These are phyloP conservation scores for Danaus melanippus DNA, from an alignment of 1,140 invertebrate genomes.

Conservation along the genomic window DNA sequence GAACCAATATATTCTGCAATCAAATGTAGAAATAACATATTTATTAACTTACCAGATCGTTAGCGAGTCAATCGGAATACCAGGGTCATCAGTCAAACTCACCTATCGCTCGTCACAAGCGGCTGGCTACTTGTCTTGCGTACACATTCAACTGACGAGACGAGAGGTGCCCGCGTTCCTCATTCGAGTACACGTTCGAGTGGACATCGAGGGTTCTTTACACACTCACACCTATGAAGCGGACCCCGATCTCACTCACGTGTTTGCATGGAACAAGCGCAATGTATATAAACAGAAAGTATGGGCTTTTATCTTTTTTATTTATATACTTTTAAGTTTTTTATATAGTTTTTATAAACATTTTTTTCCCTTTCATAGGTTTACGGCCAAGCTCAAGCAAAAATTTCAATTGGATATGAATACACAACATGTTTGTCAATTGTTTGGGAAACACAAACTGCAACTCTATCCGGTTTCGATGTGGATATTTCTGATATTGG, in stretches of 20 bases:
- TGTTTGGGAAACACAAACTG: slow-evolving; percentile 95
- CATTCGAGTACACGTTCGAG: slow-evolving; percentile 89
- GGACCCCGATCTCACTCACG: slow-evolving; percentile 94
- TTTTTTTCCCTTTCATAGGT: slow-evolving; percentile 63
- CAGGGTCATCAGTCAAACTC: slow-evolving; percentile 91
- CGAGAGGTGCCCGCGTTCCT: slow-evolving; percentile 84
- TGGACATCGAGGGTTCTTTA: slow-evolving; percentile 92
- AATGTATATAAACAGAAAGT: slow-evolving; percentile 97
- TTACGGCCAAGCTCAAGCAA: slow-evolving; percentile 89
- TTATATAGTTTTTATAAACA: no score
- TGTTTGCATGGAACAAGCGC: slow-evolving; percentile 96
- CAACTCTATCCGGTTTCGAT: slow-evolving; percentile 95
- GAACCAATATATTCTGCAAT: no score
- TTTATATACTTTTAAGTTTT: neutral
- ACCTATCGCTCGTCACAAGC: slow-evolving; percentile 95
- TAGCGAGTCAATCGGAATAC: slow-evolving; percentile 94
- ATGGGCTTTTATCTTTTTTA: slow-evolving; percentile 1
- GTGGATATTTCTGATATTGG: slow-evolving; percentile 97
- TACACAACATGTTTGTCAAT: slow-evolving; percentile 88
- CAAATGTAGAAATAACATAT: no score
- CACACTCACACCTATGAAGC: slow-evolving; percentile 95
- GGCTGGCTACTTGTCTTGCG: slow-evolving; percentile 92
- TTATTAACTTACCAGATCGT: slow-evolving; percentile 81
- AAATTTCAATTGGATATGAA: slow-evolving; percentile 94
- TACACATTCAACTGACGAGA: slow-evolving; percentile 92